A percentile compares a stretch with the other conserved stretches of the same genome.
Conservation (phyloP, 2,888 invertebrate genomes). For the Alsophila aescularia region DNA sequence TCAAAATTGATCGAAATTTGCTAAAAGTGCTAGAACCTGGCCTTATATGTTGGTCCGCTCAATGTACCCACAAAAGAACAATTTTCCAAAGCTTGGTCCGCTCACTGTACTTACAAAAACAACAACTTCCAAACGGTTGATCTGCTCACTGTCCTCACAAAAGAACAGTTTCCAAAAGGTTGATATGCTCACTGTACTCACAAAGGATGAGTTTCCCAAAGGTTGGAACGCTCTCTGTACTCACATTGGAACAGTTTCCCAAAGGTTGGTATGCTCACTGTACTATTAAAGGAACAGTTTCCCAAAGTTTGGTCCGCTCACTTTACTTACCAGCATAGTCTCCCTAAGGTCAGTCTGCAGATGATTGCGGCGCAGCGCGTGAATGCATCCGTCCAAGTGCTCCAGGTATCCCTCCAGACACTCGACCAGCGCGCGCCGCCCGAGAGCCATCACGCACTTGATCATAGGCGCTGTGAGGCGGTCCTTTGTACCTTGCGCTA, state of each 20-base stretch:
- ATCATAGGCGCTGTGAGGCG: constrained; percentile 78
- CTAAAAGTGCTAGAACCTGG: too few species aligned
- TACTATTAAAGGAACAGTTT: constrained; percentile 9
- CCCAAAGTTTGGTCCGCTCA: neutral
- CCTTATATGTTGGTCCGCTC: too few species aligned
- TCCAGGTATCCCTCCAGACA: constrained; percentile 69
- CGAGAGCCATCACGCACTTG: constrained; percentile 72
- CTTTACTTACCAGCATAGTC: constrained; percentile 61
- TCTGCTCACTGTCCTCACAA: too few species aligned
- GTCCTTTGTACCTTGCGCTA: constrained; percentile 75
- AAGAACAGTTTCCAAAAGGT: neutral
- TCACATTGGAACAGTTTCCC: constrained; percentile 37
- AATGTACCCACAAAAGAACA: too few species aligned
- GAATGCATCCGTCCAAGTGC: constrained; percentile 61
- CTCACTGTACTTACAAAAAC: neutral
- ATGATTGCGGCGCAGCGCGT: constrained; percentile 44
- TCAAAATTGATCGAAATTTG: too few species aligned
- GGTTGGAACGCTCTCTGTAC: constrained; percentile 23
- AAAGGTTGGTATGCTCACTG: neutral
- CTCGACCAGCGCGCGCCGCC: constrained; percentile 66
- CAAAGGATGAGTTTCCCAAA: neutral
- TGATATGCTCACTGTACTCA: neutral
- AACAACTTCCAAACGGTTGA: neutral
- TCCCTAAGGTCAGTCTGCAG: constrained; percentile 57
- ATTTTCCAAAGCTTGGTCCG: neutral